These are phyloP conservation scores for Oreohelix idahoensis DNA, from an alignment of 1,140 invertebrate species.

Conservation along the genomic window DNA sequence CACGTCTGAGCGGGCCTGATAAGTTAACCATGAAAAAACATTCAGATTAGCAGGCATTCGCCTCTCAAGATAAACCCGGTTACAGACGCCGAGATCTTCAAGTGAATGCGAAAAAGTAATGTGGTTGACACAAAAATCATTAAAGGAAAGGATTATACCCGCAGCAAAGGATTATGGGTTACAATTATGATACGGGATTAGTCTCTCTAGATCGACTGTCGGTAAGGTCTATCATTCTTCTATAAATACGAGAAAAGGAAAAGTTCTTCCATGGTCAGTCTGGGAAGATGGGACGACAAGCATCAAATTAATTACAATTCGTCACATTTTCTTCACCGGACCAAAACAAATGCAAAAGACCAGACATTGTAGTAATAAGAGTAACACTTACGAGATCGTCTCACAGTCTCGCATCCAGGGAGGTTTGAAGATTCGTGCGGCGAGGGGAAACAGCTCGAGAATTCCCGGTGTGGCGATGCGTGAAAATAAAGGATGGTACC, in stretches of 20 bases:
- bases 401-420: neutral
- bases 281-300: neutral
- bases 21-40: neutral
- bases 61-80: neutral
- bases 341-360: neutral
- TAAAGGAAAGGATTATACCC: neutral
- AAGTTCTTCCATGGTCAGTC: neutral
- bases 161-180: neutral
- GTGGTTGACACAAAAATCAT: neutral
- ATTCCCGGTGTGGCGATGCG: no score
- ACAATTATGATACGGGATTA: neutral
- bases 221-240: neutral
- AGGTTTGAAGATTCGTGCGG: neutral
- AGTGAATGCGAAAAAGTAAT: neutral
- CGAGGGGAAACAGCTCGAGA: neutral
- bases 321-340: neutral
- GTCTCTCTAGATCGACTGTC: neutral
- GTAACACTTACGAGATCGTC: neutral
- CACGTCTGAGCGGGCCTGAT: neutral
- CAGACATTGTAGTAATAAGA: neutral
- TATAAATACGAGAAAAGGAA: neutral
- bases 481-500: no score
- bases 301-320: neutral
- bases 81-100: neutral
- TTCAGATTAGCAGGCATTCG: neutral